A percentile compares a stretch with the other conserved stretches of the same genome.
Conservation (phyloP, 37 sponge, comb jelly and placozoan species). For the Oscarella lobularis region DNA sequence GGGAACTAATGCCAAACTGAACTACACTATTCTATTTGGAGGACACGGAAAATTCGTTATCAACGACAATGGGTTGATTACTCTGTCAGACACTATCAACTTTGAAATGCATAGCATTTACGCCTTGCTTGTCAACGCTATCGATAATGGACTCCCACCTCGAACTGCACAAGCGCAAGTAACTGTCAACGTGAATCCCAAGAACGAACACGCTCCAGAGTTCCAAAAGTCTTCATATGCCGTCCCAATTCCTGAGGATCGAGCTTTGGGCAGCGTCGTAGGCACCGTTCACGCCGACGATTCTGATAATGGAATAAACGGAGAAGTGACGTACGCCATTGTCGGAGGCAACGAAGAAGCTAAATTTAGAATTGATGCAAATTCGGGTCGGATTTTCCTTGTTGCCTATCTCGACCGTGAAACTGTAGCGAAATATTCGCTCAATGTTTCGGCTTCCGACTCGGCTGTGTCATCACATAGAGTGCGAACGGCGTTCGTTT, state of each 20-base stretch:
- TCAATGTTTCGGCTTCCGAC: neutral
- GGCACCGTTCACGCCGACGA: slow-evolving; percentile 28
- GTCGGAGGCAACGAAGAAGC: neutral
- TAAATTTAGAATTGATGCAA: neutral
- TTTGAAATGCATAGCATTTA: slow-evolving; percentile 1
- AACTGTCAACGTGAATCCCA: slow-evolving; percentile 11
- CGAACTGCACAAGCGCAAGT: neutral
- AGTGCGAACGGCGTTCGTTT: neutral
- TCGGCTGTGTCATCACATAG: neutral
- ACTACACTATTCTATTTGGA: neutral
- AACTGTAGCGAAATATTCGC: neutral
- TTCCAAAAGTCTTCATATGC: slow-evolving; percentile 5
- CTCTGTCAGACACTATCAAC: neutral
- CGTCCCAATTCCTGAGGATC: slow-evolving; percentile 10
- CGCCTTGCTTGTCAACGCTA: neutral
- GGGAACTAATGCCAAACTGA: neutral
- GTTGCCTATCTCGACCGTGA: neutral
- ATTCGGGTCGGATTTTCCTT: neutral
- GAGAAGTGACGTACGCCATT: slow-evolving; percentile 20
- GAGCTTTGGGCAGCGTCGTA: slow-evolving; percentile 13
- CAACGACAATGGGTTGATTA: neutral
- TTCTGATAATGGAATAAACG: slow-evolving; percentile 35
- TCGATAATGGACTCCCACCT: neutral
- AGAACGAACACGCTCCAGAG: slow-evolving; percentile 29
- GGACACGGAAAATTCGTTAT: neutral